These are phyloP conservation scores for Erpetoichthys calabaricus DNA, from an alignment of 2,797 vertebrate species.

Conservation along the genomic window DNA sequence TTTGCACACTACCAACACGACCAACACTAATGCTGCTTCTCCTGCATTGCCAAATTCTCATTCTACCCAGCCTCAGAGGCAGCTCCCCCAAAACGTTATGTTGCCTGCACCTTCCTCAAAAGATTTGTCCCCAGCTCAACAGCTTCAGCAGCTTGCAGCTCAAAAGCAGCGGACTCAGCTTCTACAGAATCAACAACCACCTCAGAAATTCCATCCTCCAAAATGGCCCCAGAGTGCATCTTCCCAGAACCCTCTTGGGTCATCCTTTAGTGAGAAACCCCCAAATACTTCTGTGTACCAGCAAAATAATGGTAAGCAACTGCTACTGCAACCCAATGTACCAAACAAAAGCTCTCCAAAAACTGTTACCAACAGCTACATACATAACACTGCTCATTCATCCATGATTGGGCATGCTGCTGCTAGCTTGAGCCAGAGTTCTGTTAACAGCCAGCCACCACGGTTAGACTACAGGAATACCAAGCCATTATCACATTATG, in stretches of 20 bases:
- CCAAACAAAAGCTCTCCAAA: conserved; percentile 75
- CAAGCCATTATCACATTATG: conserved; percentile 87
- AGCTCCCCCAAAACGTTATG: conserved; percentile 51
- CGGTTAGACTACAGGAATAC: conserved; percentile 83
- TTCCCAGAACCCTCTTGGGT: conserved; percentile 63
- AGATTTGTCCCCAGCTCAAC: conserved; percentile 86
- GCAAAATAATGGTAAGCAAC: conserved; percentile 69
- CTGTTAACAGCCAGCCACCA: conserved; percentile 43
- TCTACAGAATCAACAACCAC: conserved; percentile 53
- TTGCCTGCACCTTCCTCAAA: conserved; percentile 57
- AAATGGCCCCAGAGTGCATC: conserved; percentile 63
- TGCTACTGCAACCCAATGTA: conserved; percentile 58
- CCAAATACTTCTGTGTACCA: conserved; percentile 73
- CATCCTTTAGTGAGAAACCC: conserved; percentile 70
- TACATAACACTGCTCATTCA: conserved; percentile 46
- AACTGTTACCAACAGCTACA: conserved; percentile 55
- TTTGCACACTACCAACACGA: conserved; percentile 62
- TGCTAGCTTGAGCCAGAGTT: conserved; percentile 48
- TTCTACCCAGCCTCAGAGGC: conserved; percentile 49
- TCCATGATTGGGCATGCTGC: conserved; percentile 61
- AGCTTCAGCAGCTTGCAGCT: conserved; percentile 87
- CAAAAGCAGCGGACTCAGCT: conserved; percentile 77
- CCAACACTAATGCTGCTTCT: conserved; percentile 53
- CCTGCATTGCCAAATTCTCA: conserved; percentile 58
- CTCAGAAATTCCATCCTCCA: conserved; percentile 54